Evolutionary conservation across 2,797 vertebrate genomes (phyloP).

Genomic region (Xenopus petersii): DNA sequence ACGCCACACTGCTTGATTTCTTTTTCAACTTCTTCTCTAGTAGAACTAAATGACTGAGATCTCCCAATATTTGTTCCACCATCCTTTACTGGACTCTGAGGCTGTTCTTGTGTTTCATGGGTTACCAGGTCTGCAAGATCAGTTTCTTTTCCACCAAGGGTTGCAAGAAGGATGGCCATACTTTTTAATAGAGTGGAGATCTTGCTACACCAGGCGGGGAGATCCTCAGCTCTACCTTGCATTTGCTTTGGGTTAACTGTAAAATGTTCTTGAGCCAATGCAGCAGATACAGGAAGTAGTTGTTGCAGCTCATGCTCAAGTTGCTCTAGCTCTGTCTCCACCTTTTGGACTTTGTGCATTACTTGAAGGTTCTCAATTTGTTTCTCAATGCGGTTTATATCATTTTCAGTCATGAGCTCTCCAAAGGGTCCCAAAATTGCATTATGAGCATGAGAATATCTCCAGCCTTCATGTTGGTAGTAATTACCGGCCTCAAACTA

Average conservation of each 20-base stretch:
- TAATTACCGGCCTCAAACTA: slow-evolving; percentile 82
- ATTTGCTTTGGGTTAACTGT: slow-evolving; percentile 81
- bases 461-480: slow-evolving; percentile 82
- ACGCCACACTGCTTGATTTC: slow-evolving; percentile 91
- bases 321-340: slow-evolving; percentile 78
- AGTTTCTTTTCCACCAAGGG: slow-evolving; percentile 74
- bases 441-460: slow-evolving; percentile 76
- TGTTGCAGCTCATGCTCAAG: slow-evolving; percentile 80
- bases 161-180: slow-evolving; percentile 77
- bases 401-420: slow-evolving; percentile 87
- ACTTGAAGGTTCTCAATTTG: slow-evolving; percentile 94
- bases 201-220: slow-evolving; percentile 81
- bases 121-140: slow-evolving; percentile 76
- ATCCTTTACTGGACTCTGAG: slow-evolving; percentile 50
- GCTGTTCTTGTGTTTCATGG: slow-evolving; percentile 63
- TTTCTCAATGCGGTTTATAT: slow-evolving; percentile 85
- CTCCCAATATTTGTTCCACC: slow-evolving; percentile 68
- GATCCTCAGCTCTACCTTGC: slow-evolving; percentile 79
- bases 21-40: slow-evolving; percentile 80
- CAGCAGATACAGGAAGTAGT: slow-evolving; percentile 75
- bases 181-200: slow-evolving; percentile 80
- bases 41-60: slow-evolving; percentile 85
- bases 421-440: slow-evolving; percentile 86
- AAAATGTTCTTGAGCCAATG: slow-evolving; percentile 73
- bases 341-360: slow-evolving; percentile 83